These are phyloP conservation scores for Helleia helle DNA, from an alignment of 2,888 invertebrate genomes.

Conservation along the genomic window DNA sequence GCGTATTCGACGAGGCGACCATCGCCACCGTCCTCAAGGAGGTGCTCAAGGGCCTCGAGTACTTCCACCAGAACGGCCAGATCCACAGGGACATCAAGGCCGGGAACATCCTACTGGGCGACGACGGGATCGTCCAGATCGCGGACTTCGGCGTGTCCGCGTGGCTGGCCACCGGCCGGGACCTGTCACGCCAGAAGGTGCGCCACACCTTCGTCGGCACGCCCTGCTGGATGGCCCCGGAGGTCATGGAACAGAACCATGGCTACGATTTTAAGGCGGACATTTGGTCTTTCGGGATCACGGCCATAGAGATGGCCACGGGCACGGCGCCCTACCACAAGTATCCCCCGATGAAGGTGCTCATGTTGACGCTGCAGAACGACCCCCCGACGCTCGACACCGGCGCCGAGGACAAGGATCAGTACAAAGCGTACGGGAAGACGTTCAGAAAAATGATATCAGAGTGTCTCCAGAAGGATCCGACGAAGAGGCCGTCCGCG, in stretches of 20 bases:
- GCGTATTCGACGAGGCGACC: slow-evolving; percentile 98
- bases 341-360: slow-evolving; percentile 99
- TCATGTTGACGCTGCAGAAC: slow-evolving; percentile 99
- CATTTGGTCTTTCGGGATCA: slow-evolving; percentile 90
- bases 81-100: slow-evolving; percentile 86
- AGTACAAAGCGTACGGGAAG: slow-evolving; percentile 98
- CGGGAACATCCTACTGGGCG: slow-evolving; percentile 96
- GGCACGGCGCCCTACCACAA: slow-evolving; percentile 99
- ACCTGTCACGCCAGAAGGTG: slow-evolving; percentile 95
- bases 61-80: slow-evolving; percentile 97
- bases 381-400: slow-evolving; percentile 98
- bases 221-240: slow-evolving; percentile 99
- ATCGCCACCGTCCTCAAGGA: slow-evolving; percentile 98
- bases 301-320: slow-evolving; percentile 99
- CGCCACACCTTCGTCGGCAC: slow-evolving; percentile 99
- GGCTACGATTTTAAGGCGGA: slow-evolving; percentile 99
- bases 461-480: slow-evolving; percentile 98
- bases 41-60: slow-evolving; percentile 97
- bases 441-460: slow-evolving; percentile 98
- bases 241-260: slow-evolving; percentile 99
- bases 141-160: slow-evolving; percentile 99
- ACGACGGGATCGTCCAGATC: slow-evolving; percentile 98
- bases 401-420: slow-evolving; percentile 97
- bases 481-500: slow-evolving; percentile 95
- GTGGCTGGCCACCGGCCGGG: slow-evolving; percentile 97